Conservation (phyloP, 1,140 invertebrate species). For the Calephelis virginiensis region DNA sequence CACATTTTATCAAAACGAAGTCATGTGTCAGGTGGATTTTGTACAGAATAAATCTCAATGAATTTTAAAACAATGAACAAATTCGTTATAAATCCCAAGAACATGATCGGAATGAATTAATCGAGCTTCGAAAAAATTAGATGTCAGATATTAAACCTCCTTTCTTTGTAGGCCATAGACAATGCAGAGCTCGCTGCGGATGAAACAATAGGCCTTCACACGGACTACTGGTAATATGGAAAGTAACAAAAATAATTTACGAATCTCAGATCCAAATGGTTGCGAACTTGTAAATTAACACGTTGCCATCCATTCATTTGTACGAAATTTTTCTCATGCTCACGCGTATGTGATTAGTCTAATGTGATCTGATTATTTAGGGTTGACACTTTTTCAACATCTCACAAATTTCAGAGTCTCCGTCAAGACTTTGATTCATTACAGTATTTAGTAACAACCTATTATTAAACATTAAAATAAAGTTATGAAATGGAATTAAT, state of each 20-base stretch:
- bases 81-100: conserved; percentile 48
- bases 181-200: conserved; percentile 46
- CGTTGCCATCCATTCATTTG: conserved; percentile 61
- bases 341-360: conserved; percentile 56
- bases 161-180: conserved; percentile 50
- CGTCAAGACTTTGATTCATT: neutral
- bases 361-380: conserved; percentile 53
- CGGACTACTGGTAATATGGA: conserved; percentile 52
- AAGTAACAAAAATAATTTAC: conserved; percentile 73
- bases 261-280: conserved; percentile 54
- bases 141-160: conserved; percentile 56
- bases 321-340: conserved; percentile 60
- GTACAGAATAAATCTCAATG: neutral
- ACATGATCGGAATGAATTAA: conserved; percentile 40
- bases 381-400: conserved; percentile 23
- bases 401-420: neutral
- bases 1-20: too few relatives aligned
- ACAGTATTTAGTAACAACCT: too few relatives aligned
- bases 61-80: conserved; percentile 50
- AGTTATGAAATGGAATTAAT: too few relatives aligned
- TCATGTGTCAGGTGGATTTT: too few relatives aligned
- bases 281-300: conserved; percentile 63
- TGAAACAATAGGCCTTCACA: conserved; percentile 67
- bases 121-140: conserved; percentile 49
- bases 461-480: too few relatives aligned